A percentile compares a stretch with the other conserved stretches of the same genome.
Conservation (phyloP, 1,140 invertebrate species). For the Drosophila santomea region DNA sequence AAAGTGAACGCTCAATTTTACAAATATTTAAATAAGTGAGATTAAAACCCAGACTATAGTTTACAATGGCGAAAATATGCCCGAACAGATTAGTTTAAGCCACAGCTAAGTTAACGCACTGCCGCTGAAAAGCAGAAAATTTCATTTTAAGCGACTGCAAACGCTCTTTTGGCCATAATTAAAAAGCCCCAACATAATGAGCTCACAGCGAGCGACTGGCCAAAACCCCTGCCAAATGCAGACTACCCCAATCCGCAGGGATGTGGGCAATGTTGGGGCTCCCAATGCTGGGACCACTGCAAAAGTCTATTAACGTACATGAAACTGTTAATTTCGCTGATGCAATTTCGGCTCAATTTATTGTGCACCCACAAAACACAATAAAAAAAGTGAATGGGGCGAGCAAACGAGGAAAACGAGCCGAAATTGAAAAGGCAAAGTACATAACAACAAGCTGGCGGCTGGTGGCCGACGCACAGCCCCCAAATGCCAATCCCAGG, state of each 20-base stretch:
- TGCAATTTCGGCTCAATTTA: constrained; percentile 82
- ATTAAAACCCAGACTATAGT: neutral
- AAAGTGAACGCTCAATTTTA: neutral
- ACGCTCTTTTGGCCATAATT: constrained; percentile 50
- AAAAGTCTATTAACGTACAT: constrained; percentile 82
- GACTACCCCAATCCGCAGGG: neutral
- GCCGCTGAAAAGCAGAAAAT: constrained; percentile 24
- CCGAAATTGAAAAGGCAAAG: constrained; percentile 80
- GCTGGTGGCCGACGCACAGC: constrained; percentile 51
- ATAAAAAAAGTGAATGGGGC: constrained; percentile 43
- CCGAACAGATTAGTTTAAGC: constrained; percentile 14
- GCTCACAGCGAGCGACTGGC: constrained; percentile 7
- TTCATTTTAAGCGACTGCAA: constrained; percentile 52
- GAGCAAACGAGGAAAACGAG: constrained; percentile 59
- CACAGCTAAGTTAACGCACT: constrained; percentile 16
- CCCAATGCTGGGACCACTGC: constrained; percentile 31
- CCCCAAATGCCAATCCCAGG: constrained; percentile 63
- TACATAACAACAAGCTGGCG: constrained; percentile 79
- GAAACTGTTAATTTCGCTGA: constrained; percentile 81
- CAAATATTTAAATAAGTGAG: neutral
- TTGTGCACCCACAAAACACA: constrained; percentile 77
- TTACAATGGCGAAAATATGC: neutral
- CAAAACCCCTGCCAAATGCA: constrained; percentile 6
- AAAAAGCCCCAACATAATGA: constrained; percentile 57
- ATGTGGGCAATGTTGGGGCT: constrained; percentile 2